phyloP scores from a whole-genome alignment of 2,888 invertebrate species.

The Caenorhabditis sinica region DNA sequence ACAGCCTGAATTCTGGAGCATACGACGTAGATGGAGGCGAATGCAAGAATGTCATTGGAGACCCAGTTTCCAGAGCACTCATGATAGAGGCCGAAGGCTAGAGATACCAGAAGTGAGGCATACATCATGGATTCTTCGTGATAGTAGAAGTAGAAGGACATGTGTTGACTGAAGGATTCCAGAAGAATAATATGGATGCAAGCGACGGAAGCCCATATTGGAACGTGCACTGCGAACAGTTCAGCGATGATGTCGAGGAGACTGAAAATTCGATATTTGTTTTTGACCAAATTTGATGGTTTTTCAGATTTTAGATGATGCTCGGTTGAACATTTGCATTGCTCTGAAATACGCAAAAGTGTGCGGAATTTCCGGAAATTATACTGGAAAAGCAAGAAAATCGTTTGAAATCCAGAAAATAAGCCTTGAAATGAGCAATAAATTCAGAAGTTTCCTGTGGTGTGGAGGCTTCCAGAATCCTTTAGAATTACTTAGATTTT shows the following conservation, averaged over 20 bases:
- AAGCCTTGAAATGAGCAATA: no score
- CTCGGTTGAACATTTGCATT: no score
- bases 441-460: no score
- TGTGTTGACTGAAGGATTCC: slow-evolving; percentile 71
- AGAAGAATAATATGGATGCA: slow-evolving; percentile 73
- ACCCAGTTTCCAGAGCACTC: slow-evolving; percentile 72
- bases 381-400: no score
- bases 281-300: background rate
- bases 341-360: no score
- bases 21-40: slow-evolving; percentile 73
- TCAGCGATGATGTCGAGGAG: slow-evolving; percentile 73
- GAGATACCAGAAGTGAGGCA: slow-evolving; percentile 62
- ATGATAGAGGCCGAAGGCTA: slow-evolving; percentile 71
- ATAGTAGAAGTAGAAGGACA: slow-evolving; percentile 75
- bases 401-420: no score
- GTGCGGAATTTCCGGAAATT: no score
- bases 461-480: no score
- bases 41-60: slow-evolving; percentile 74
- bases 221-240: slow-evolving; percentile 76
- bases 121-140: slow-evolving; percentile 75
- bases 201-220: slow-evolving; percentile 76
- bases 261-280: slow-evolving; percentile 43
- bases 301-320: no score
- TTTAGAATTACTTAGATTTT: no score
- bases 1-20: slow-evolving; percentile 72